phyloP scores from a whole-genome alignment of 1,140 invertebrate species.

The Diorhabda carinulata region DNA sequence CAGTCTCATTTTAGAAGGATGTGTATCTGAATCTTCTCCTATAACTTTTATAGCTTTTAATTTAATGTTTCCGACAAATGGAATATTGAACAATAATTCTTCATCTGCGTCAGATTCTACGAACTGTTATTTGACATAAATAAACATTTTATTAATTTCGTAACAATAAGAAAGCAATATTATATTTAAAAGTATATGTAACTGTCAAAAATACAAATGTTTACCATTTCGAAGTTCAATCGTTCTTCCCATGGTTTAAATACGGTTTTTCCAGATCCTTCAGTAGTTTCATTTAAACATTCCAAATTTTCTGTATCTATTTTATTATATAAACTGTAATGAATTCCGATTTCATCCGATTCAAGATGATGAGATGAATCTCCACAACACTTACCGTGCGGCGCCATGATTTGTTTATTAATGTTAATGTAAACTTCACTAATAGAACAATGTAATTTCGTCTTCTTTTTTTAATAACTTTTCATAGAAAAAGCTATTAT shows the following conservation, averaged over 20 bases:
- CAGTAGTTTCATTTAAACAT: slow-evolving; percentile 84
- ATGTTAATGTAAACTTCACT: too few relatives aligned
- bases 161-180: too few relatives aligned
- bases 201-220: slow-evolving; percentile 16
- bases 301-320: slow-evolving; percentile 86
- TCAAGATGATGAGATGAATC: slow-evolving; percentile 43
- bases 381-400: slow-evolving; percentile 44
- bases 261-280: slow-evolving; percentile 80
- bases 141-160: neutral
- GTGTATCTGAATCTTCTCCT: slow-evolving; percentile 77
- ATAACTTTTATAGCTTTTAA: slow-evolving; percentile 89
- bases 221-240: slow-evolving; percentile 69
- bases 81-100: slow-evolving; percentile 92
- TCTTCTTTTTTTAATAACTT: too few relatives aligned
- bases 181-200: too few relatives aligned
- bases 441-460: too few relatives aligned
- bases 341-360: slow-evolving; percentile 71
- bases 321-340: slow-evolving; percentile 85
- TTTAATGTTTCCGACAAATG: slow-evolving; percentile 92
- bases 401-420: slow-evolving; percentile 35
- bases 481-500: too few relatives aligned
- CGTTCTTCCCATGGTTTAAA: slow-evolving; percentile 92
- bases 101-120: slow-evolving; percentile 94
- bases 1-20: slow-evolving; percentile 83
- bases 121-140: slow-evolving; percentile 60